Evolutionary conservation across 2,113 vertebrate genomes (phyloP).

Genomic region (Corythornis madagascariensis): DNA sequence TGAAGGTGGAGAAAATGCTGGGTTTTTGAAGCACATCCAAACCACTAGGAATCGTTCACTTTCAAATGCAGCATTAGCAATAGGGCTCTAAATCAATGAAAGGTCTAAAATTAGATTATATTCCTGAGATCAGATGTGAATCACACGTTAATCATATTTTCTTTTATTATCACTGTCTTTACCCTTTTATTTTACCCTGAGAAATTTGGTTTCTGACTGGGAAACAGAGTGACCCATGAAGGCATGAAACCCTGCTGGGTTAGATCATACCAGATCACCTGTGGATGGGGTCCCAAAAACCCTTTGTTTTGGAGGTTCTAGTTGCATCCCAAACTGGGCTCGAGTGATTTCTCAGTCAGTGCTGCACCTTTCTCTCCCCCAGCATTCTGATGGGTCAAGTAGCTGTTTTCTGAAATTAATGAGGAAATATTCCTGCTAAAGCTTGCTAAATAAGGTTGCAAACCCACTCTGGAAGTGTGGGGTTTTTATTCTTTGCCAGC

Average conservation of each 20-base stretch:
- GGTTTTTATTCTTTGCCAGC: not conserved
- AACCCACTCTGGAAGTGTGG: not conserved
- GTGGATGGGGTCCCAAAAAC: not conserved
- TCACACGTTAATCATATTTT: slow-evolving; percentile 64
- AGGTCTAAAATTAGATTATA: slow-evolving; percentile 64
- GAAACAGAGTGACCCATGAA: slow-evolving; percentile 31
- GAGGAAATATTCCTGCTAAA: slow-evolving; percentile 7
- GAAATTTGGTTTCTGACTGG: slow-evolving; percentile 44
- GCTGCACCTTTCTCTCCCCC: not conserved
- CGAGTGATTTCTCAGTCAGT: not conserved
- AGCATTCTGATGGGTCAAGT: not conserved
- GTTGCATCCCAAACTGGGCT: not conserved
- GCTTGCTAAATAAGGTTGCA: slow-evolving; percentile 31
- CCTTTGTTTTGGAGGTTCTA: not conserved
- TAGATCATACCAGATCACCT: not conserved
- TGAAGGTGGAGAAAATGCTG: not conserved
- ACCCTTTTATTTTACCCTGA: slow-evolving; percentile 60
- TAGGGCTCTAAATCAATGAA: slow-evolving; percentile 63
- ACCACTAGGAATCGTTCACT: slow-evolving; percentile 51
- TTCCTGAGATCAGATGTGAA: slow-evolving; percentile 69
- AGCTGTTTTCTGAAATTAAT: not conserved
- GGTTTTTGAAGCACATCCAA: slow-evolving; percentile 40
- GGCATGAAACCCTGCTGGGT: slow-evolving; percentile 17
- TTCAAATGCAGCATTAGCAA: slow-evolving; percentile 58
- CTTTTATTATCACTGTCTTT: slow-evolving; percentile 61